These are phyloP conservation scores for Haemorhous mexicanus DNA, from an alignment of 2,113 vertebrate genomes.

Conservation along the genomic window DNA sequence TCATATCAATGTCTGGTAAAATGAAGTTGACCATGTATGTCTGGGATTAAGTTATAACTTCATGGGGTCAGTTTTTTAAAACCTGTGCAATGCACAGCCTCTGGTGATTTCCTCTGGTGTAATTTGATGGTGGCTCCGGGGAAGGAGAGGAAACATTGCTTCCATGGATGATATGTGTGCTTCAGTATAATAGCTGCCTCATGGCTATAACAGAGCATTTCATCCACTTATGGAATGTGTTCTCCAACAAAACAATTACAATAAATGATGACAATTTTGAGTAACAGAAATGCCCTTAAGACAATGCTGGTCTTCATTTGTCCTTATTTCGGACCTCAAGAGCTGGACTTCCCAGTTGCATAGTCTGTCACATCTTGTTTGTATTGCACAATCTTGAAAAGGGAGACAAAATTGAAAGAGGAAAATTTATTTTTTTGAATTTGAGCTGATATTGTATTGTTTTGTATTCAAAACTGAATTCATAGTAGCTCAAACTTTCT, in stretches of 20 bases:
- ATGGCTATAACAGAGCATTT: neutral
- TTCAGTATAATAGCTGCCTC: neutral
- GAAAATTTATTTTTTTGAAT: neutral
- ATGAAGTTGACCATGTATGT: neutral
- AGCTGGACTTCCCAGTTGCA: neutral
- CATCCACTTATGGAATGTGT: neutral
- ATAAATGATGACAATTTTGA: neutral
- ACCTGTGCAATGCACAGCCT: neutral
- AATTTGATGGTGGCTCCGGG: neutral
- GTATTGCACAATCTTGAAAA: neutral
- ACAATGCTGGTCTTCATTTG: neutral
- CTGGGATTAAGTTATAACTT: neutral
- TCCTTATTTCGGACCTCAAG: neutral
- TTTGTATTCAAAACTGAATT: neutral
- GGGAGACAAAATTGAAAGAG: neutral
- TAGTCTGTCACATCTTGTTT: neutral
- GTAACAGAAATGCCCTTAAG: neutral
- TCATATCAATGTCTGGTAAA: neutral
- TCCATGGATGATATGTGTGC: neutral
- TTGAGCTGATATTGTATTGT: neutral
- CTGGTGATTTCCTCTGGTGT: neutral
- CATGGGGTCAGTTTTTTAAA: neutral
- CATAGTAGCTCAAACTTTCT: neutral
- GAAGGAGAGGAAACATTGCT: neutral
- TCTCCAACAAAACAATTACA: neutral